A percentile compares a stretch with the other conserved stretches of the same genome.
Evolutionary conservation across 2,888 invertebrate genomes (phyloP).

Genomic region (Slavum lentiscoides): DNA sequence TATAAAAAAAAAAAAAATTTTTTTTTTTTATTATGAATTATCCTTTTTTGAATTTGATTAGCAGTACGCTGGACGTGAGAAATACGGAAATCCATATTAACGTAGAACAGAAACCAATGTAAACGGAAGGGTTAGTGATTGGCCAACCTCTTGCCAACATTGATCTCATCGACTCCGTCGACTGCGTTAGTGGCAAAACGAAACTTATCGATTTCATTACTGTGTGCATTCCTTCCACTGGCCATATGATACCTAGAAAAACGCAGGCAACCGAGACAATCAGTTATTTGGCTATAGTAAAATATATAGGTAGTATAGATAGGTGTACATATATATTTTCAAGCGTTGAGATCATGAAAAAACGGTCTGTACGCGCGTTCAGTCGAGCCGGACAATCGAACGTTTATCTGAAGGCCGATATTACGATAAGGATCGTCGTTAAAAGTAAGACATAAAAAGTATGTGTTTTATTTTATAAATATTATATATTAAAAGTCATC

Average conservation of each 20-base stretch:
- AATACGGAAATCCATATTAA: slow-evolving; percentile 79
- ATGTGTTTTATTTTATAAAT: background rate
- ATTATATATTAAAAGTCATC: background rate
- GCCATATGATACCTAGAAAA: slow-evolving; percentile 79
- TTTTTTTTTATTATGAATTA: slow-evolving; percentile 59
- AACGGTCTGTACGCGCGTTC: no score
- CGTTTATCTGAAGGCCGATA: background rate
- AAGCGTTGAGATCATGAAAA: background rate
- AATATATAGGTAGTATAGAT: background rate
- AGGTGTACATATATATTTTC: background rate
- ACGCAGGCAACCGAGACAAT: background rate
- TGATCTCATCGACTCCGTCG: slow-evolving; percentile 84
- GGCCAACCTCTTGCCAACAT: slow-evolving; percentile 84
- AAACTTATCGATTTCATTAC: slow-evolving; percentile 72
- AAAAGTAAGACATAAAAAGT: background rate
- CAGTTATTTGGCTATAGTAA: background rate
- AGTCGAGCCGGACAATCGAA: background rate
- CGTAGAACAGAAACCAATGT: slow-evolving; percentile 79
- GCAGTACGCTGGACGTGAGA: slow-evolving; percentile 71
- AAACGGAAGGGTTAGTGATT: slow-evolving; percentile 72
- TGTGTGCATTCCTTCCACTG: slow-evolving; percentile 87
- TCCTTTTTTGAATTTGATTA: slow-evolving; percentile 83
- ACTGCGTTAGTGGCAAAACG: slow-evolving; percentile 81
- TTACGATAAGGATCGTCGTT: background rate
- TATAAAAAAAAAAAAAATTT: background rate